phyloP scores from a whole-genome alignment of 2,797 vertebrate species.

The Pantherophis vulpinus region DNA sequence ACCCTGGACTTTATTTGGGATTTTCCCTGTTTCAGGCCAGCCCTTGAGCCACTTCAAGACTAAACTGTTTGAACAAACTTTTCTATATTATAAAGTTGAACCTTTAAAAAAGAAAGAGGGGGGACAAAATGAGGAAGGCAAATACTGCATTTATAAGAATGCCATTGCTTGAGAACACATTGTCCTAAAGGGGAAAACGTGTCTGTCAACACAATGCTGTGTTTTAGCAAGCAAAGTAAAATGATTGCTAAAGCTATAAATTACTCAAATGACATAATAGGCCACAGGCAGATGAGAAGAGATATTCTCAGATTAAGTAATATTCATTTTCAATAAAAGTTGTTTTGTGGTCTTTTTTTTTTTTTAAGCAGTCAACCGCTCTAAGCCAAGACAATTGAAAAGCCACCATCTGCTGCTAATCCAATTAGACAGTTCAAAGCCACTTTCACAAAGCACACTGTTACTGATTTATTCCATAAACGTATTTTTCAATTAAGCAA shows the following conservation, averaged over 20 bases:
- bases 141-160: not conserved
- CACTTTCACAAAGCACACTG: constrained; percentile 42
- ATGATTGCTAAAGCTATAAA: constrained; percentile 24
- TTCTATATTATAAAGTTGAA: not conserved
- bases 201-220: constrained; percentile 15
- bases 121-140: not conserved
- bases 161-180: constrained; percentile 1
- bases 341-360: constrained; percentile 43
- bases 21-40: not conserved
- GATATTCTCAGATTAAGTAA: constrained; percentile 51
- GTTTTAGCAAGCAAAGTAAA: constrained; percentile 14
- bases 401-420: constrained; percentile 69
- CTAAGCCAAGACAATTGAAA: constrained; percentile 64
- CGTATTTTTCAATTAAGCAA: constrained; percentile 49
- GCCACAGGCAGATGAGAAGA: constrained; percentile 50
- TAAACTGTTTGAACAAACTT: not conserved
- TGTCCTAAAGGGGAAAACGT: constrained; percentile 13
- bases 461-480: constrained; percentile 59
- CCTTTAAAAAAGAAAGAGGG: not conserved
- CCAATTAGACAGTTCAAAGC: constrained; percentile 67
- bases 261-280: constrained; percentile 48
- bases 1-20: not conserved
- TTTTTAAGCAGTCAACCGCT: constrained; percentile 40
- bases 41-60: not conserved
- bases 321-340: constrained; percentile 48